Base-by-base conservation (phyloP, 2,797 vertebrate genomes). In the Lepidocolaptes lacrymiger region DNA sequence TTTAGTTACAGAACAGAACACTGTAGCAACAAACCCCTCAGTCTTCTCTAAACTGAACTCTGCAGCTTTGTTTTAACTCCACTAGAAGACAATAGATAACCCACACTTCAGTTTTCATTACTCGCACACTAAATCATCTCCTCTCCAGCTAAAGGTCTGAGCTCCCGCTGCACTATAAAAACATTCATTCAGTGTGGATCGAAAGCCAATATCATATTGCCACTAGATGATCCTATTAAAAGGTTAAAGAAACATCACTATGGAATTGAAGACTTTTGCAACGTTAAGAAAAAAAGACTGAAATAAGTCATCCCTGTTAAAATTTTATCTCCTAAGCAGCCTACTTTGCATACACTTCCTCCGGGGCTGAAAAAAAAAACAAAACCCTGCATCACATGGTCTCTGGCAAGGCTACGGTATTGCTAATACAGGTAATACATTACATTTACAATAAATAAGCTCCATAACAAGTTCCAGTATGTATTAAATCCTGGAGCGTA, bases 1-100 rank as follows among this genome's bases (percentile, higher is more conserved):
- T 97, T 96, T 91, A 96, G 96, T 95, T 93, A 92, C 88, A 96
- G 95, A 96, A 95, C 78, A 93, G 85, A 96, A 96, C 73, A 77
- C 68, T 81, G 72, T 43, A 94, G 93, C 37, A 90, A 91, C 84
- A 80, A 94, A 89, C 84, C 83, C 88, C 66, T 95, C 63, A 7
- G 62, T 64, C 90, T 94, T 92, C 77, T 88, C 88, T 69, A 91
- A 96, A 95, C 77, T 55, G 75, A 37, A 17, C 72, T 78, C 74
- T 88, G 77, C 82, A 85, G 68, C 78, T 94, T 91, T 78, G 66
- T 90, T 94, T 95, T 93, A 88, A 88, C 76, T 88, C 82, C 77
- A 54, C 90, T 63, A 66, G 83, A 90, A 96, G 94, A 95, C 77
- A 79, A 84, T 37, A 91, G 93, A 90, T 93, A 94, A 93, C 81